A percentile compares a stretch with the other conserved stretches of the same genome.
phyloP scores from a whole-genome alignment of 1,140 invertebrate species.

The Drosophila fuyamai region DNA sequence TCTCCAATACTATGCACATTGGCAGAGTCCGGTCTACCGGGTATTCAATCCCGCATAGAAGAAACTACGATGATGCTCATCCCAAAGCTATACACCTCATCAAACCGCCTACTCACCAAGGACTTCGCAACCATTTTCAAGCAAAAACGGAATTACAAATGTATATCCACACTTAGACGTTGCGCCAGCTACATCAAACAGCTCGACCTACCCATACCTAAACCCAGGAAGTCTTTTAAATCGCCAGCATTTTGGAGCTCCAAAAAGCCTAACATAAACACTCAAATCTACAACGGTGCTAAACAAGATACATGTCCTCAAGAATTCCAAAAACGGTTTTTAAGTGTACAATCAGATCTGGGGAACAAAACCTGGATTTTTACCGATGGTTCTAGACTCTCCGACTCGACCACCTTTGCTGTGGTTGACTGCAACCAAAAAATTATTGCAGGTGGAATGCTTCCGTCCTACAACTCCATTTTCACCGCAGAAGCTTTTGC shows the following conservation, averaged over 20 bases:
- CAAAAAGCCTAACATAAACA: constrained; percentile 3
- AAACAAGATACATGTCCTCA: not conserved
- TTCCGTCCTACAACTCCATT: no score
- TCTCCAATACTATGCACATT: constrained; percentile 11
- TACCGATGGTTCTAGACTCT: no score
- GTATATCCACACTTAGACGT: constrained; percentile 3
- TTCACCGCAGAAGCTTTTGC: no score
- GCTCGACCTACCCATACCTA: not conserved
- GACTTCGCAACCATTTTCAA: no score
- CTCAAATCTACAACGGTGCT: not conserved
- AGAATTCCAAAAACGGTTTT: no score
- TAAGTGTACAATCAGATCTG: no score
- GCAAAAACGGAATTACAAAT: not conserved
- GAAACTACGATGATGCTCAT: not conserved
- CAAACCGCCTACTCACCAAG: not conserved
- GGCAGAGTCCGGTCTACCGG: not conserved
- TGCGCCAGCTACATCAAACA: not conserved
- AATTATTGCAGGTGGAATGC: no score
- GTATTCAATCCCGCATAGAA: constrained; percentile 1
- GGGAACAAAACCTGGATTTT: no score
- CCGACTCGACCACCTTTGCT: no score
- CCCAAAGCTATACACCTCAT: constrained; percentile 6
- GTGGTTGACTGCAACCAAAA: no score
- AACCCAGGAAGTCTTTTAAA: constrained; percentile 1
- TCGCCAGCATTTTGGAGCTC: not conserved